Evolutionary conservation across 1,140 invertebrate genomes (phyloP), one percentile per base, ranked within the genome.

Genomic region (Anoplolepis gracilipes): DNA sequence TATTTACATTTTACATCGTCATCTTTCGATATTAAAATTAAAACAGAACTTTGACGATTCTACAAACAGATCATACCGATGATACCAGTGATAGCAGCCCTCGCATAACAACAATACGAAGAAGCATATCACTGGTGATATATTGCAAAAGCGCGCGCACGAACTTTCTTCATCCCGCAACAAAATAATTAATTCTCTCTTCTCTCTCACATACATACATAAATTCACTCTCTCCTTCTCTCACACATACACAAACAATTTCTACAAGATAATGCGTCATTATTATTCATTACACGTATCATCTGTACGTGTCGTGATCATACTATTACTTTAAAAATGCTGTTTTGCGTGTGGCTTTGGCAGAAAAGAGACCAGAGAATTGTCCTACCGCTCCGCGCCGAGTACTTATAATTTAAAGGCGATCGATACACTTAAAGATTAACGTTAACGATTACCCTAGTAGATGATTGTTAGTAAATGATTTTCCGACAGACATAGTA

Each of bases 1-100:
- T 94, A 94, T 94, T 93, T 94, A 94, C 93, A 94, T 82, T 49
- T 82, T 73, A 69, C 90, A 86, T 87, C 89, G 5, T 75, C 42
- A 53, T 79, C 36, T 81, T 65, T 62, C 39, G 22, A 89, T 57
- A 22, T 28, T n/a, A 69, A 62, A n/a, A 62, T 76, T 65, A 59
- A 78, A 53, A 39, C 39, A 64, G 59, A 65, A n/a, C 8, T 64
- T 49, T 64, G 59, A 36, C 64, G 10, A 72, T 70, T 67, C 25
- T 28, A 55, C 75, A 61, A 64, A 33, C 11, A 76, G 55, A 75
- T 76, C 42, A 13, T 57, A 33, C 28, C 72, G 36, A 84, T 73
- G 13, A 59, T 39, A 72, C 46, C 76, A 55, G n/a, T n/a, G n/a
- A 39, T 53, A 69, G 67, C 55, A 16, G 25, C 6, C 46, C 46